Evolutionary conservation across 2,888 invertebrate species (phyloP), one percentile per base, ranked within the genome.

Genomic region (Zaprionus lineosus): DNA sequence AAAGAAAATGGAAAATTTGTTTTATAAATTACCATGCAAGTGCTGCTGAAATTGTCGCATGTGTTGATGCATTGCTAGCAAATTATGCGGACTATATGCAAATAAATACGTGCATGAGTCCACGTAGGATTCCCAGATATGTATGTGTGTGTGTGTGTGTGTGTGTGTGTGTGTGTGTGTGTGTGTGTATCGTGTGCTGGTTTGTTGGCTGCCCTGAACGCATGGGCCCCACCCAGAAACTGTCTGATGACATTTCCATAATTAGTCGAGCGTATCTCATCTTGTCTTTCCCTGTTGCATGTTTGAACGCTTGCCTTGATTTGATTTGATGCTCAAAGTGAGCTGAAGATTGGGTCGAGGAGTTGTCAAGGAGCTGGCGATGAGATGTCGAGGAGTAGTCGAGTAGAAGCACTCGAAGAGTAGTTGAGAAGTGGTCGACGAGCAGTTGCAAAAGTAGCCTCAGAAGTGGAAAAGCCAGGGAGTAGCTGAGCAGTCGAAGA

Each of bases 161-260:
- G n/a, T n/a, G n/a, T n/a, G n/a, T n/a, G n/a, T n/a, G n/a, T n/a
- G n/a, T n/a, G n/a, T 15, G 6, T 39, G 6, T 28, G 12, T 37
- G 2, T 26, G 19, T 3, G 9, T 24, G 9, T 21, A 37, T 28
- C n/a, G 31, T 31, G n/a, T 40, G 33, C 26, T 52, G 12, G 29
- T 40, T 43, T 41, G 29, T 70, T 41, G 24, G 62, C 33, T 21
- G 16, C 65, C 47, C 53, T 62, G 61, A 28, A 31, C 24, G 44
- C 8, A 14, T 8, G 57, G 84, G 77, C 70, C 85, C 43, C 84
- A 70, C 79, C n/a, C n/a, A n/a, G 81, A 52, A 52, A 47, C 7
- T 48, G 78, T 64, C 84, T 74, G 84, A 74, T 86, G 85, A 86
- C 84, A 86, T 84, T 86, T 84, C 70, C 83, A 82, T 84, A 84